A percentile compares a stretch with the other conserved stretches of the same genome.
Evolutionary conservation across 2,888 invertebrate genomes (phyloP).

Genomic region (Drosophila atripex): DNA sequence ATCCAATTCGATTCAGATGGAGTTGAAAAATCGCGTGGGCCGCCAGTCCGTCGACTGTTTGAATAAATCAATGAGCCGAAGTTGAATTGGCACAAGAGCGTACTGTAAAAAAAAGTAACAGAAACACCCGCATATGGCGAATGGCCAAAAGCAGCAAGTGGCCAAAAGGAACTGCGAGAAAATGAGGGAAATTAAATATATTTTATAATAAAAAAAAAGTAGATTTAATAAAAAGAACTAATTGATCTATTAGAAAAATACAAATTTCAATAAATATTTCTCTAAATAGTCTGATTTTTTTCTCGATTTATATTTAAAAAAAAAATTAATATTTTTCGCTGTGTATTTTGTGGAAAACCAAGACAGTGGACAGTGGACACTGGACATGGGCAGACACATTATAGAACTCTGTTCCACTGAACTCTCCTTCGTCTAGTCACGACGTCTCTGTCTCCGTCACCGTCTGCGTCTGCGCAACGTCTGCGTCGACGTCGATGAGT

Average conservation of each 20-base stretch:
- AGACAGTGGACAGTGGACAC: conserved; percentile 27
- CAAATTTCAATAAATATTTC: too few relatives aligned
- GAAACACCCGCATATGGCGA: conserved; percentile 73
- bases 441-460: conserved; percentile 55
- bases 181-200: not conserved
- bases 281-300: not conserved
- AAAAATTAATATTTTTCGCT: not conserved
- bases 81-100: conserved; percentile 66
- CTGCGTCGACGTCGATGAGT: conserved; percentile 51
- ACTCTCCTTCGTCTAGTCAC: conserved; percentile 57
- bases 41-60: conserved; percentile 40
- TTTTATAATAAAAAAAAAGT: not conserved
- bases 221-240: not conserved
- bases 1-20: conserved; percentile 4
- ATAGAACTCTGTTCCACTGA: conserved; percentile 1
- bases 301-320: not conserved
- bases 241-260: too few relatives aligned
- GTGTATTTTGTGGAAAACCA: not conserved
- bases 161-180: conserved; percentile 3
- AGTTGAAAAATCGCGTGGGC: conserved; percentile 27
- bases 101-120: not conserved
- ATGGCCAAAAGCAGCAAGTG: conserved; percentile 63
- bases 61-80: conserved; percentile 67
- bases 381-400: conserved; percentile 15
- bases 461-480: conserved; percentile 59